Percentiles rank a stretch among this genome's conserved stretches.
These are phyloP conservation scores for Ditylenchus weischeri DNA, from an alignment of 2,888 invertebrate genomes.

Conservation along the genomic window DNA sequence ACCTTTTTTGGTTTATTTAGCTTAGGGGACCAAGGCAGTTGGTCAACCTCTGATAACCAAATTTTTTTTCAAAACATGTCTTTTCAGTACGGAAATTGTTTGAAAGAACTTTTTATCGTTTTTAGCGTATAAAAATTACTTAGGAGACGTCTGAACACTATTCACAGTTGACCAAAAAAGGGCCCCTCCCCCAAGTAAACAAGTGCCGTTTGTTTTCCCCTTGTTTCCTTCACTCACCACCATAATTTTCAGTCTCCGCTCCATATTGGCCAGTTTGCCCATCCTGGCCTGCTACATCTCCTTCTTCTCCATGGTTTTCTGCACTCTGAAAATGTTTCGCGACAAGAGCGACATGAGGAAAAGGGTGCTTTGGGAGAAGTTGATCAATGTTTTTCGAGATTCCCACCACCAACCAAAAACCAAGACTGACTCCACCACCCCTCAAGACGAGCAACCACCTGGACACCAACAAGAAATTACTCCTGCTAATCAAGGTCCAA, in stretches of 20 bases:
- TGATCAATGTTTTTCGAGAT: slow-evolving; percentile 12
- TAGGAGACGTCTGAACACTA: no score
- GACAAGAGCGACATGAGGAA: slow-evolving; percentile 27
- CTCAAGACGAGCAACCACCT: neutral
- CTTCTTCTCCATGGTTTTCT: slow-evolving; percentile 47
- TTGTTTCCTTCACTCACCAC: no score
- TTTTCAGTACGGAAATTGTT: no score
- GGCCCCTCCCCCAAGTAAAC: no score
- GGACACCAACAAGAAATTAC: slow-evolving; percentile 4
- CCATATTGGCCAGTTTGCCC: slow-evolving; percentile 40
- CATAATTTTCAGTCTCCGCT: slow-evolving; percentile 36
- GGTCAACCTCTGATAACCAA: no score
- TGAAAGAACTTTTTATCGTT: no score
- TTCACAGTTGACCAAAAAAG: no score
- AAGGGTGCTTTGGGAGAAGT: slow-evolving; percentile 32
- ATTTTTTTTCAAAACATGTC: no score
- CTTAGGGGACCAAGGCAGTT: no score
- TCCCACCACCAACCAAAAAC: slow-evolving; percentile 8
- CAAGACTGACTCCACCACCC: slow-evolving; percentile 12
- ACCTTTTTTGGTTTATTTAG: no score
- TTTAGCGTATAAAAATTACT: no score
- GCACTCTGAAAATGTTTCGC: slow-evolving; percentile 49
- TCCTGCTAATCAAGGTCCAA: neutral
- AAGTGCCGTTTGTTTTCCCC: slow-evolving; percentile 15
- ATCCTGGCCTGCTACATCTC: slow-evolving; percentile 40